phyloP scores from a whole-genome alignment of 2,888 invertebrate species.

The Eupithecia exiguata region DNA sequence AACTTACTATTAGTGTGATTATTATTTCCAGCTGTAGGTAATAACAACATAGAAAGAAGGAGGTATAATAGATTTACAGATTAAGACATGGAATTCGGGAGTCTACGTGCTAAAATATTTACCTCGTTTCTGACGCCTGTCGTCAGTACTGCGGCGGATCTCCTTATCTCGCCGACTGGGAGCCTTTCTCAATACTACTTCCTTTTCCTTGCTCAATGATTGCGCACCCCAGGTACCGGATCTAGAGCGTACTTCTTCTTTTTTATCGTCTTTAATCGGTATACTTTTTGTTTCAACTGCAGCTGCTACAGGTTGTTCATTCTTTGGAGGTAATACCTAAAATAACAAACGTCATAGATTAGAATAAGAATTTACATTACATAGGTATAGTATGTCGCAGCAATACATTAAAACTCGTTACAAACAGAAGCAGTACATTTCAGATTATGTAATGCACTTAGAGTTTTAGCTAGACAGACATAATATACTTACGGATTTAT shows the following conservation, averaged over 20 bases:
- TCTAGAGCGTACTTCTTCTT: conserved; percentile 74
- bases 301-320: conserved; percentile 27
- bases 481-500: conserved; percentile 83
- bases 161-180: conserved; percentile 61
- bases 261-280: conserved; percentile 37
- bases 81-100: background rate
- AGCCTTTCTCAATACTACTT: conserved; percentile 52
- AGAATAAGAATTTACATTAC: background rate
- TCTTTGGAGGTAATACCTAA: conserved; percentile 48
- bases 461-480: background rate
- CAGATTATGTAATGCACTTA: background rate
- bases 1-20: background rate
- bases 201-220: conserved; percentile 59
- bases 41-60: background rate
- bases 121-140: conserved; percentile 75
- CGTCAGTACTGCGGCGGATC: conserved; percentile 65
- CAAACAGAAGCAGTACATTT: background rate
- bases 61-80: background rate
- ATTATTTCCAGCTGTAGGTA: background rate
- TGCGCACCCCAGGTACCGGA: conserved; percentile 86
- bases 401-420: background rate
- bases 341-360: conserved; percentile 36
- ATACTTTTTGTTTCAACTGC: conserved; percentile 30
- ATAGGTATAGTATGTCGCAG: background rate
- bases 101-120: conserved; percentile 33